Conservation (phyloP, 2,797 vertebrate species). For the Rhodeus uyekii region DNA sequence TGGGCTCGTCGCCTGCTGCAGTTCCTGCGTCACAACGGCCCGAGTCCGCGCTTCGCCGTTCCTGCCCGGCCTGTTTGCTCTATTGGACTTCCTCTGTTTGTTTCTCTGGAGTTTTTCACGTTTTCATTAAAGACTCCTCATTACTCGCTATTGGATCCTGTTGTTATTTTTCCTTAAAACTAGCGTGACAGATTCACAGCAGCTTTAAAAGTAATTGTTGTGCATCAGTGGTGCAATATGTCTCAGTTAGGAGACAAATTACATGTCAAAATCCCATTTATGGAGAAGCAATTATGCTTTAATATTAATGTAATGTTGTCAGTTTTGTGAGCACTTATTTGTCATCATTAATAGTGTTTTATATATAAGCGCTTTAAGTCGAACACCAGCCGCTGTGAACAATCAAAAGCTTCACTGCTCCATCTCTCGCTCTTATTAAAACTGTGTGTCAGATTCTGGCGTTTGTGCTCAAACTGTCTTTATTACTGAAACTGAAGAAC, state of each 20-base stretch:
- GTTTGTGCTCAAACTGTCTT: background rate
- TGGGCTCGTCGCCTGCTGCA: too few species aligned
- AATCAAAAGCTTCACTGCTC: background rate
- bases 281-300: background rate
- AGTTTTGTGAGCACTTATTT: too few species aligned
- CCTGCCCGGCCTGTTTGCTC: too few species aligned
- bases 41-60: too few species aligned
- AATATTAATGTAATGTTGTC: background rate
- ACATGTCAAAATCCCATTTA: background rate
- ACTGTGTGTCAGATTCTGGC: background rate
- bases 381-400: background rate
- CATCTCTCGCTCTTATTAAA: background rate
- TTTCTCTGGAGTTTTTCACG: too few species aligned
- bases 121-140: too few species aligned
- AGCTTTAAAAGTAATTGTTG: background rate
- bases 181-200: too few species aligned
- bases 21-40: too few species aligned
- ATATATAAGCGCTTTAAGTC: background rate
- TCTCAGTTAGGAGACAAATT: background rate
- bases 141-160: too few species aligned
- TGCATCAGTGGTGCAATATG: too few species aligned
- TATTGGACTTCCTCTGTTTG: too few species aligned
- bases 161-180: too few species aligned
- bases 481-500: background rate
- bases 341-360: background rate